Evolutionary conservation across 2,888 invertebrate genomes (phyloP), one percentile per base, ranked within the genome.

Genomic region (Tiliacea aurago): DNA sequence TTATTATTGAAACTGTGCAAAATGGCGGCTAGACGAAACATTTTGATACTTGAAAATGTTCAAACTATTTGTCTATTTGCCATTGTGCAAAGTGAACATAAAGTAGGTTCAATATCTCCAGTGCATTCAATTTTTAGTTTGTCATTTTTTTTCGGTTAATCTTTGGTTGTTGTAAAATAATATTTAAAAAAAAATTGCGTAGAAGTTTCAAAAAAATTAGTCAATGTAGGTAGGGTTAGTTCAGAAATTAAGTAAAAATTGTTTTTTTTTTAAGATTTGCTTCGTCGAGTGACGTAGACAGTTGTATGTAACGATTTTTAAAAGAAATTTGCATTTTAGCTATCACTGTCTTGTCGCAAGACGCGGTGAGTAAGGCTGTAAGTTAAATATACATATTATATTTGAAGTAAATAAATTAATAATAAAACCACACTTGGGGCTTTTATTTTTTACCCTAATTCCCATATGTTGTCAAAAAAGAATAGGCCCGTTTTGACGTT

Each of bases 361-460:
- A 68, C 83, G 86, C 81, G 76, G 84, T 82, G 81, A 91, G 91
- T 94, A 80, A 78, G 95, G 95, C 96, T 96, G 95, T 96, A 95
- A 95, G 95, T 95, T 95, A 95, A 95, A 95, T 95, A 96, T 95
- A 96, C 95, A 96, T 96, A 95, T 95, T 95, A 96, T 96, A 96
- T 96, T 95, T 86, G 87, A 87, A 94, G 95, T 96, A 95, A 95
- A 96, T 96, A 96, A 95, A 96, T 95, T 95, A 95, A 96, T 95
- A 94, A 95, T 94, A 95, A 95, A 96, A 95, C 86, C 79, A 89
- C 80, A 81, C 15, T 78, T 74, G 68, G 20, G 82, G 77, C 90
- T 91, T 92, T 88, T 87, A 89, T 90, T 90, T 53, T 18, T 9
- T 55, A 28, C 28, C 55, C 28, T 55, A 15, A n/a, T 15, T 45